Percentiles rank a stretch among this genome's conserved stretches.
These are phyloP conservation scores for Phylloscopus whistleri DNA, from an alignment of 2,113 vertebrate species.

Conservation along the genomic window DNA sequence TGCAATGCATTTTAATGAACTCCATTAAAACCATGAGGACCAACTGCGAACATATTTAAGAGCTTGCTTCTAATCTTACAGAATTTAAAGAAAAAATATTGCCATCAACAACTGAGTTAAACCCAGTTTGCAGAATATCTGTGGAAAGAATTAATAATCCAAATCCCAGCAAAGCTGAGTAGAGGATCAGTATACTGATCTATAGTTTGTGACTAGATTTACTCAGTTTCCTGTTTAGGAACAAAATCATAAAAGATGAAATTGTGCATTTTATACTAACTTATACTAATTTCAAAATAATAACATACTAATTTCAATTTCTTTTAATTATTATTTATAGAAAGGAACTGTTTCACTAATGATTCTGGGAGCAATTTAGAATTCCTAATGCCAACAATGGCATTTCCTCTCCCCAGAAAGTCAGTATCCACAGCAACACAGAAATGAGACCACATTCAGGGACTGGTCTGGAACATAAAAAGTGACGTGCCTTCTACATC, in stretches of 20 bases:
- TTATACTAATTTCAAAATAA: background rate
- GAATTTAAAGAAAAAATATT: background rate
- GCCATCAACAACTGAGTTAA: background rate
- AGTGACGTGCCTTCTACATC: background rate
- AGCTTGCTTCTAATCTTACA: background rate
- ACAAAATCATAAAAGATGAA: background rate
- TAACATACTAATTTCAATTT: background rate
- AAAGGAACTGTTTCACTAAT: background rate
- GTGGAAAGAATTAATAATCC: background rate
- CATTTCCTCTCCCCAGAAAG: background rate
- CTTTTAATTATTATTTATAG: background rate
- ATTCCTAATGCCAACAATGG: background rate
- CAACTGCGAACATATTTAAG: background rate
- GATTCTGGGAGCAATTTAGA: background rate
- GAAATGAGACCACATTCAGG: background rate
- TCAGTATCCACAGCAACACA: background rate
- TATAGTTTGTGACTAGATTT: background rate
- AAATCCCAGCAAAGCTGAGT: background rate
- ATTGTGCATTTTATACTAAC: background rate
- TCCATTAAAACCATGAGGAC: background rate
- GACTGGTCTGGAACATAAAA: background rate
- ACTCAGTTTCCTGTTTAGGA: background rate
- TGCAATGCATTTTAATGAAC: conserved; percentile 28
- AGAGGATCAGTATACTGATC: background rate
- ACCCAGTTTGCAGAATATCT: background rate